Evolutionary conservation across 2,888 invertebrate genomes (phyloP).

Genomic region (Calameuta idolon): DNA sequence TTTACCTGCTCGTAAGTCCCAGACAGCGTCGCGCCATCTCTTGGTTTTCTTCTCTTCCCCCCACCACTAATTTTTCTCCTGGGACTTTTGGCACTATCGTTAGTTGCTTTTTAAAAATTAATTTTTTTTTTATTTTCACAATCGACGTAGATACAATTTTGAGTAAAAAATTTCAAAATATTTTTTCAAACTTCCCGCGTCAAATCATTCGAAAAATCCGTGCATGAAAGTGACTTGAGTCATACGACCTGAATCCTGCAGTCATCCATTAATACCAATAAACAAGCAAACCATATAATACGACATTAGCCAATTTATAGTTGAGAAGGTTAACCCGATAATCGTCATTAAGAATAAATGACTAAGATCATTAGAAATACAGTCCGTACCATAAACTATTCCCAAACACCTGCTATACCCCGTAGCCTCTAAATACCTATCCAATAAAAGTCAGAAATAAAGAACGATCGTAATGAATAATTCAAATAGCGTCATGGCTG

Average conservation of each 20-base stretch:
- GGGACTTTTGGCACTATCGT: neutral
- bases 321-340: neutral
- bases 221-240: no score
- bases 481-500: neutral
- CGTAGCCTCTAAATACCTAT: neutral
- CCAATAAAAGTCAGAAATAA: neutral
- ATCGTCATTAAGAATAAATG: neutral
- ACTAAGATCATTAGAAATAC: neutral
- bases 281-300: neutral
- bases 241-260: no score
- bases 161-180: no score
- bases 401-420: neutral
- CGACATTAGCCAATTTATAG: neutral
- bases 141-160: no score
- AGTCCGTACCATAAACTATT: neutral
- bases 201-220: no score
- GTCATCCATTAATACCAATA: no score
- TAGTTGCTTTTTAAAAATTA: accelerated
- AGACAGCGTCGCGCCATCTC: slow-evolving; percentile 61
- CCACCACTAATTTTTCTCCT: neutral
- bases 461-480: neutral
- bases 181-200: no score
- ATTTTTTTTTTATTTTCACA: no score
- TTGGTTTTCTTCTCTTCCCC: slow-evolving; percentile 28
- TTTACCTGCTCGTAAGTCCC: slow-evolving; percentile 42